Conservation (phyloP, 1,140 invertebrate genomes). For the Marisa cornuarietis region DNA sequence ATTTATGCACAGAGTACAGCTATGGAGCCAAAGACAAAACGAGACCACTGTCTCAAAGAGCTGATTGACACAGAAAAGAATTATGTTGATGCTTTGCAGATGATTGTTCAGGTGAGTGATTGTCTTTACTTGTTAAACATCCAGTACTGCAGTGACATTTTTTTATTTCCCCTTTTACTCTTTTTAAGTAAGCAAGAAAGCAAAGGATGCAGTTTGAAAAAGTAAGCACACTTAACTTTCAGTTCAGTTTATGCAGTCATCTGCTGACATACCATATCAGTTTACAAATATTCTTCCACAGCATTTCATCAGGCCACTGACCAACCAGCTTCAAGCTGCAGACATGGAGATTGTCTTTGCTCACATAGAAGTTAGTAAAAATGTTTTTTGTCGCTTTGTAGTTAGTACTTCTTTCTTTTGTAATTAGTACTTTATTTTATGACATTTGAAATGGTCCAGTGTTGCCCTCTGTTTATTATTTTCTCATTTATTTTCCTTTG, state of each 20-base stretch:
- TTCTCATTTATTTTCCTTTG: neutral
- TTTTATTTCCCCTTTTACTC: conserved; percentile 1
- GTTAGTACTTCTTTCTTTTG: neutral
- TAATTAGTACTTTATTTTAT: neutral
- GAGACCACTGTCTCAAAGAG: conserved; percentile 95
- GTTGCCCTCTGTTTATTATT: neutral
- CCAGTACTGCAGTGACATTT: conserved; percentile 3
- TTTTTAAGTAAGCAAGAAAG: neutral
- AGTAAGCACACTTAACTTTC: neutral
- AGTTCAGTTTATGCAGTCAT: too few species aligned
- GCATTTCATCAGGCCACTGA: conserved; percentile 70
- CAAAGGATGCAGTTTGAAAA: neutral
- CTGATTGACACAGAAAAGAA: conserved; percentile 96
- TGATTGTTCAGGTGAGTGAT: conserved; percentile 71
- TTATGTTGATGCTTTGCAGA: conserved; percentile 92
- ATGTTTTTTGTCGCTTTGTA: neutral
- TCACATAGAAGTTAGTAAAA: conserved; percentile 80
- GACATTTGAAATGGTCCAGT: neutral
- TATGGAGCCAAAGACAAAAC: conserved; percentile 70
- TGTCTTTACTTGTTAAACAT: neutral
- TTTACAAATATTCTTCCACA: conserved; percentile 38
- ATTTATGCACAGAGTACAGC: conserved; percentile 21
- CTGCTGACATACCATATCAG: too few species aligned
- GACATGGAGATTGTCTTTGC: conserved; percentile 86
- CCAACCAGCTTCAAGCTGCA: conserved; percentile 76